Conservation (phyloP, 2,113 vertebrate genomes). For the Hypomesus transpacificus region DNA sequence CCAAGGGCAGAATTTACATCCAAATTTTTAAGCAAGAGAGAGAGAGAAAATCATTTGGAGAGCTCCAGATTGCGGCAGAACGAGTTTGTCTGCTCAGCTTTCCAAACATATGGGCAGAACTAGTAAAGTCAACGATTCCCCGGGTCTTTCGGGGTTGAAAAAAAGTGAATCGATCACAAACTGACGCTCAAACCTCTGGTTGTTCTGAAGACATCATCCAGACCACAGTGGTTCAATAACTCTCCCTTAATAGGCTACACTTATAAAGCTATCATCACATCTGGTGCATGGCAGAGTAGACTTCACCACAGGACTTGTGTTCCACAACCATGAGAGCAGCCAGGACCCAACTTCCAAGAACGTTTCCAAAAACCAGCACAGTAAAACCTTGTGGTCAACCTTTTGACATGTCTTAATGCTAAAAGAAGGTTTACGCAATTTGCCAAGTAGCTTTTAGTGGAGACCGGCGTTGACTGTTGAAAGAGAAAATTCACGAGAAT, state of each 20-base stretch:
- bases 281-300: conserved; percentile 16
- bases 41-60: neutral
- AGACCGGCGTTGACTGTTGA: neutral
- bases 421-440: neutral
- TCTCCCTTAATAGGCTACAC: conserved; percentile 26
- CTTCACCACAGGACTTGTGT: conserved; percentile 24
- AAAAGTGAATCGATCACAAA: neutral
- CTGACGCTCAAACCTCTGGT: neutral
- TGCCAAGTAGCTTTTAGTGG: neutral
- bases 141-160: neutral
- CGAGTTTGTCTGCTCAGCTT: conserved; percentile 14
- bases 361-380: neutral
- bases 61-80: conserved; percentile 18
- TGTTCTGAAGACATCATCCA: conserved; percentile 27
- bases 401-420: neutral
- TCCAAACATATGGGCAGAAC: neutral
- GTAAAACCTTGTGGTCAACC: neutral
- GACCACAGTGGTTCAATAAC: conserved; percentile 9
- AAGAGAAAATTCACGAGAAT: too few relatives aligned
- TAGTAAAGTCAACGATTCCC: neutral
- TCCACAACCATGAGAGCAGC: conserved; percentile 11
- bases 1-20: conserved; percentile 58
- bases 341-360: conserved; percentile 2
- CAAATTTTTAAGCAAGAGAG: conserved; percentile 41
- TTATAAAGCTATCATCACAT: conserved; percentile 25